Percentiles rank a stretch among this genome's conserved stretches.
Evolutionary conservation across 1,140 invertebrate genomes (phyloP).

Genomic region (Heliconius himera): DNA sequence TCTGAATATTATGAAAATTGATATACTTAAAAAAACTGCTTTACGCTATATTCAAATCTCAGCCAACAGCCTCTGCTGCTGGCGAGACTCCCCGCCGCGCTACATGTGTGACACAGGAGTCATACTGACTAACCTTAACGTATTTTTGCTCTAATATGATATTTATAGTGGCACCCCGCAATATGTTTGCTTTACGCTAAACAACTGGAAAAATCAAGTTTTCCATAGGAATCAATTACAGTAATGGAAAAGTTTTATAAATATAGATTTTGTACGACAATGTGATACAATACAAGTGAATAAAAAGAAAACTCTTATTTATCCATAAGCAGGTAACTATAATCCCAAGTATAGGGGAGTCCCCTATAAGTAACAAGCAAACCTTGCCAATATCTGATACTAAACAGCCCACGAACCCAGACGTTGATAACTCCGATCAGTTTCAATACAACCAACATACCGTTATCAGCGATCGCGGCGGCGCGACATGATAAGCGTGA

Average conservation of each 20-base stretch:
- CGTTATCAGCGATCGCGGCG: neutral
- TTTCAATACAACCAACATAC: neutral
- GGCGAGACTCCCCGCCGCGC: neutral
- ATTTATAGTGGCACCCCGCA: too few species aligned
- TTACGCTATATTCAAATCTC: neutral
- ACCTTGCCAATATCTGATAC: neutral
- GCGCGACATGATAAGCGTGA: slow-evolving; percentile 6
- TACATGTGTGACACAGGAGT: neutral
- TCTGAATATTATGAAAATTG: neutral
- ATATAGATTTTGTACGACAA: too few species aligned
- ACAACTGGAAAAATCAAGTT: too few species aligned
- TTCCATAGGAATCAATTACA: too few species aligned
- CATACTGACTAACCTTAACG: neutral
- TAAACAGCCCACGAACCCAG: neutral
- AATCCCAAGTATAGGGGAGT: too few species aligned
- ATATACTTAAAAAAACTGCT: neutral
- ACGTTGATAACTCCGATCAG: neutral
- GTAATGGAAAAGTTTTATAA: too few species aligned
- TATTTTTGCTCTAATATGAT: too few species aligned
- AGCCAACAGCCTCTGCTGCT: neutral
- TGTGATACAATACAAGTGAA: too few species aligned
- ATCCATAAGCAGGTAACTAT: too few species aligned
- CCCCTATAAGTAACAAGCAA: too few species aligned
- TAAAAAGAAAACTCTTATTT: too few species aligned
- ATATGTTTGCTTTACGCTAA: too few species aligned